A percentile compares a stretch with the other conserved stretches of the same genome.
Evolutionary conservation across 2,888 invertebrate genomes (phyloP).

Genomic region (Coleophora flavipennella): DNA sequence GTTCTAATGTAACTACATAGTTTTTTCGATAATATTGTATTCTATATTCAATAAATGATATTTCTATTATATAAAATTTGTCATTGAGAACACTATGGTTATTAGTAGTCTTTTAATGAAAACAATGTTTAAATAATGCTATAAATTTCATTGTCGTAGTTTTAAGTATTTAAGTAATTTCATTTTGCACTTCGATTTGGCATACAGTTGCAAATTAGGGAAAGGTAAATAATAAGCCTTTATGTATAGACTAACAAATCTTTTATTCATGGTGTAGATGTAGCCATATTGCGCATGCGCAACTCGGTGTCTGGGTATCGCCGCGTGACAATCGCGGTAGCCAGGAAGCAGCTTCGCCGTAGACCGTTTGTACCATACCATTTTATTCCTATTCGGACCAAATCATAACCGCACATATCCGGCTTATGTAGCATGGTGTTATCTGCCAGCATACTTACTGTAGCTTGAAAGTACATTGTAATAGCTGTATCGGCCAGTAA

Average conservation of each 20-base stretch:
- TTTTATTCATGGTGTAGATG: constrained; percentile 61
- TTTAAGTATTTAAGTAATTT: constrained; percentile 67
- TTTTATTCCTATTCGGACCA: constrained; percentile 13
- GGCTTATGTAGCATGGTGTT: constrained; percentile 3
- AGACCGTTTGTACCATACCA: constrained; percentile 10
- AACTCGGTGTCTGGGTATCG: constrained; percentile 31
- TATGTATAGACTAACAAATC: constrained; percentile 55
- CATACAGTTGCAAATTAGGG: constrained; percentile 63
- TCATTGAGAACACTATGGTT: constrained; percentile 64
- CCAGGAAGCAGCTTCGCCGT: constrained; percentile 29
- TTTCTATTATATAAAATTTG: constrained; percentile 68
- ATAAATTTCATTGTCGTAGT: constrained; percentile 70
- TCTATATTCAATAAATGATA: constrained; percentile 70
- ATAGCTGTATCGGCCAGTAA: constrained; percentile 10
- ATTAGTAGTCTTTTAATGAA: constrained; percentile 63
- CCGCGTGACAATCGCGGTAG: constrained; percentile 17
- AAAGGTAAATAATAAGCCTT: constrained; percentile 43
- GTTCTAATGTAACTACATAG: constrained; percentile 66
- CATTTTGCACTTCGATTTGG: constrained; percentile 65
- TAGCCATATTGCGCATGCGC: constrained; percentile 54
- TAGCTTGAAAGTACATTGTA: constrained; percentile 3
- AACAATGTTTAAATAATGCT: constrained; percentile 59
- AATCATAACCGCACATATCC: constrained; percentile 16
- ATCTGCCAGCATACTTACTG: background rate
- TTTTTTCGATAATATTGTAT: constrained; percentile 69